Evolutionary conservation across 2,888 invertebrate species (phyloP).

Genomic region (Xanthia icteritia): DNA sequence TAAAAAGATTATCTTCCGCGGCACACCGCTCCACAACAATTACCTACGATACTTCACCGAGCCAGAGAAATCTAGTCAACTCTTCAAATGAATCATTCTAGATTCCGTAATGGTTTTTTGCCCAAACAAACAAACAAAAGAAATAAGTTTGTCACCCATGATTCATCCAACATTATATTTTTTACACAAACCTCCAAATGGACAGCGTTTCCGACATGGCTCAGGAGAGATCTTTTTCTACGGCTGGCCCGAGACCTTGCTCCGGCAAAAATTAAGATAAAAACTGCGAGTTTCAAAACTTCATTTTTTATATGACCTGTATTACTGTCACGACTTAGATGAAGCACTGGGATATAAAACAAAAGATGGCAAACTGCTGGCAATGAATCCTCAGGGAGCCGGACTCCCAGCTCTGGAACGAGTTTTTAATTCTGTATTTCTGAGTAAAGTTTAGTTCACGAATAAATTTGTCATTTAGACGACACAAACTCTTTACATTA

Average conservation of each 20-base stretch:
- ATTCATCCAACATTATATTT: constrained; percentile 56
- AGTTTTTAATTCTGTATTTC: constrained; percentile 40
- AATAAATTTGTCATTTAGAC: constrained; percentile 49
- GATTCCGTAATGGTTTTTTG: constrained; percentile 55
- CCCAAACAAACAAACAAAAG: constrained; percentile 49
- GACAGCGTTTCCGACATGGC: constrained; percentile 27
- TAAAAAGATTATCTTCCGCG: constrained; percentile 67
- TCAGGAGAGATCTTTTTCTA: constrained; percentile 47
- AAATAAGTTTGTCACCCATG: constrained; percentile 56
- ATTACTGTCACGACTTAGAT: constrained; percentile 41
- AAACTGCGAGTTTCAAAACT: constrained; percentile 47
- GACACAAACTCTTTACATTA: constrained; percentile 54
- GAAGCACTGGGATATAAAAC: constrained; percentile 36
- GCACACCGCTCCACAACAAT: constrained; percentile 53
- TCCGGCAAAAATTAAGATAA: constrained; percentile 42
- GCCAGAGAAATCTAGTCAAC: constrained; percentile 46
- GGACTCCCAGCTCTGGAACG: constrained; percentile 11
- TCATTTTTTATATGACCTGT: constrained; percentile 40
- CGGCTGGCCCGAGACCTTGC: constrained; percentile 37
- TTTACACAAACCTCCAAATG: constrained; percentile 25
- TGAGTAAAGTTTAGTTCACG: constrained; percentile 40
- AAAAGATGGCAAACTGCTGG: constrained; percentile 32
- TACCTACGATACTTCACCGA: constrained; percentile 40
- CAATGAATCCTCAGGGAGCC: constrained; percentile 46
- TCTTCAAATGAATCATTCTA: constrained; percentile 55